Evolutionary conservation across 2,797 vertebrate species (phyloP).

Genomic region (Babyrousa celebensis): DNA sequence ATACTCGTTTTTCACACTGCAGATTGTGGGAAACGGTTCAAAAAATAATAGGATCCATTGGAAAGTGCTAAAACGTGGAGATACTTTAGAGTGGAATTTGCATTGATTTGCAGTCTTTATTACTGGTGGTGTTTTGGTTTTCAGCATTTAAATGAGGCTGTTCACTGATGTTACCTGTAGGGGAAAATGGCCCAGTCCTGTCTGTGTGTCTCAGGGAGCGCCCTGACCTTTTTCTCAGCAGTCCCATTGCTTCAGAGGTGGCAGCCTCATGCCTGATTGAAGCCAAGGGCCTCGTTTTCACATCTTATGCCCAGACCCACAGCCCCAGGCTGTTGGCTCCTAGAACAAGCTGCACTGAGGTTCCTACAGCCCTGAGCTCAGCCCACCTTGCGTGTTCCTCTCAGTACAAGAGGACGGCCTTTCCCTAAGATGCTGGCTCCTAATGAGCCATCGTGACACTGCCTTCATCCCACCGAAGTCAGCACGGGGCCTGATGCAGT

Average conservation of each 20-base stretch:
- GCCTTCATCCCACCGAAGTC: not conserved
- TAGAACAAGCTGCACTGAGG: not conserved
- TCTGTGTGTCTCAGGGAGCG: not conserved
- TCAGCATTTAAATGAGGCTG: not conserved
- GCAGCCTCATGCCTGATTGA: not conserved
- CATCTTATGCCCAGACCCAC: not conserved
- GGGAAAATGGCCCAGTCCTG: not conserved
- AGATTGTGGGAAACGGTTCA: not conserved
- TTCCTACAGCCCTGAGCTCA: not conserved
- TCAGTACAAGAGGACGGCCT: not conserved
- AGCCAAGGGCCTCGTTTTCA: not conserved
- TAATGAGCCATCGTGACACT: fast-evolving
- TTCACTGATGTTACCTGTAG: not conserved
- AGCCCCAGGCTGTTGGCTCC: not conserved
- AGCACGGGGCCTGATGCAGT: not conserved
- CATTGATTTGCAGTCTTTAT: not conserved
- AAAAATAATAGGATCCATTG: not conserved
- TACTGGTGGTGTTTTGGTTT: not conserved
- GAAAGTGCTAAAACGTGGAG: not conserved
- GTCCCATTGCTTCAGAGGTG: not conserved
- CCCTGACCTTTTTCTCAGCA: not conserved
- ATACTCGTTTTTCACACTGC: not conserved
- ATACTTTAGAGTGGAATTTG: not conserved
- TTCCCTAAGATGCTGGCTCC: not conserved
- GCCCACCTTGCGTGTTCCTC: not conserved